Evolutionary conservation across 2,888 invertebrate genomes (phyloP).

Genomic region (Apantesis nais): DNA sequence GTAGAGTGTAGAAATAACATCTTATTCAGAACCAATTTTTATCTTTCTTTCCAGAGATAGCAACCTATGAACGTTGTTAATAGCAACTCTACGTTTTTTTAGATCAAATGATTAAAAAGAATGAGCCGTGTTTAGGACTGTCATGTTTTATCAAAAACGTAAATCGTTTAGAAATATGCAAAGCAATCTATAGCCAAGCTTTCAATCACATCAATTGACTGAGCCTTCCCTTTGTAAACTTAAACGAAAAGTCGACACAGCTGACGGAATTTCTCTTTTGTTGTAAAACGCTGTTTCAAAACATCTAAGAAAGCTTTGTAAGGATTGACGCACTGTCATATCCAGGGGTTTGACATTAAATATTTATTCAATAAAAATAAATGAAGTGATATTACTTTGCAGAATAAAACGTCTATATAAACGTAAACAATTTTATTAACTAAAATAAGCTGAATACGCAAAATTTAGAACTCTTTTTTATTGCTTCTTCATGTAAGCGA

Average conservation of each 20-base stretch:
- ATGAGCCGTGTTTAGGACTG: not conserved
- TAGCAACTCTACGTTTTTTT: not conserved
- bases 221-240: conserved; percentile 10
- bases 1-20: not conserved
- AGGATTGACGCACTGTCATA: not conserved
- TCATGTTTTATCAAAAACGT: not conserved
- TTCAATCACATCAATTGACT: conserved; percentile 9
- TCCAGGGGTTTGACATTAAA: not conserved
- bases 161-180: conserved; percentile 1
- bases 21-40: not conserved
- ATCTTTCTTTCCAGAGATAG: too few relatives aligned
- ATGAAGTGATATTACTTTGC: not conserved
- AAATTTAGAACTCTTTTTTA: not conserved
- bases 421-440: not conserved
- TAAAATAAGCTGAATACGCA: not conserved
- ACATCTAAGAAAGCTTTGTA: not conserved
- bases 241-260: conserved; percentile 8
- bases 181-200: conserved; percentile 13
- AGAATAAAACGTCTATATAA: not conserved
- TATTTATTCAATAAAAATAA: not conserved
- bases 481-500: not conserved
- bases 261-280: conserved; percentile 7
- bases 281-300: not conserved
- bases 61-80: not conserved
- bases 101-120: not conserved